Percentiles rank a stretch among this genome's conserved stretches.
phyloP scores from a whole-genome alignment of 2,888 invertebrate species.

The Dyspetes luteomarginatus region DNA sequence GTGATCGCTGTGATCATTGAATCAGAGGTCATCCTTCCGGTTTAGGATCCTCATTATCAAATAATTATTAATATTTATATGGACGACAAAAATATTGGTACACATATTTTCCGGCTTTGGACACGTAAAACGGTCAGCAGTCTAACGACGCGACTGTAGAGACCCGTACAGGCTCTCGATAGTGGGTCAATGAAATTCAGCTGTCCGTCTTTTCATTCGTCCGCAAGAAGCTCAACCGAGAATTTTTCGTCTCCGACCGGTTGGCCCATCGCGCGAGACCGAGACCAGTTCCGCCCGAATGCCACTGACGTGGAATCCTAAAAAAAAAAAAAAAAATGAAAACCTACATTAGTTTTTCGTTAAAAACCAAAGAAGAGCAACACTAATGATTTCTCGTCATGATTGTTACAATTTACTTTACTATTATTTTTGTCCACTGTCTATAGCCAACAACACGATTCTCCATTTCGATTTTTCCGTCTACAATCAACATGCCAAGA shows the following conservation, averaged over 20 bases:
- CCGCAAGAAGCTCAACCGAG: conserved; percentile 25
- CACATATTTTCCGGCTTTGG: conserved; percentile 31
- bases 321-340: conserved; percentile 55
- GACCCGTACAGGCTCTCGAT: conserved; percentile 68
- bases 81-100: background rate
- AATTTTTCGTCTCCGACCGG: conserved; percentile 62
- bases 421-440: background rate
- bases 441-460: background rate
- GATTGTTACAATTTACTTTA: conserved; percentile 15
- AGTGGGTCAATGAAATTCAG: conserved; percentile 82
- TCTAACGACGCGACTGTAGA: conserved; percentile 64
- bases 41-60: background rate
- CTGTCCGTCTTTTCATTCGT: conserved; percentile 68
- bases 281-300: conserved; percentile 64
- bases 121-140: conserved; percentile 74
- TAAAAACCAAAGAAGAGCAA: conserved; percentile 11
- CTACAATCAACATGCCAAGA: background rate
- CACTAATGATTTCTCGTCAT: conserved; percentile 40
- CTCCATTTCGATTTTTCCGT: conserved; percentile 18
- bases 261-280: conserved; percentile 69
- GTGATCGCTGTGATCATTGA: background rate
- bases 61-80: background rate
- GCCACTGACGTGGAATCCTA: conserved; percentile 57
- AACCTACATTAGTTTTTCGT: background rate
- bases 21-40: background rate